Percentiles rank a stretch among this genome's conserved stretches.
Conservation (phyloP, 2,113 vertebrate genomes). For the Prunella himalayana region DNA sequence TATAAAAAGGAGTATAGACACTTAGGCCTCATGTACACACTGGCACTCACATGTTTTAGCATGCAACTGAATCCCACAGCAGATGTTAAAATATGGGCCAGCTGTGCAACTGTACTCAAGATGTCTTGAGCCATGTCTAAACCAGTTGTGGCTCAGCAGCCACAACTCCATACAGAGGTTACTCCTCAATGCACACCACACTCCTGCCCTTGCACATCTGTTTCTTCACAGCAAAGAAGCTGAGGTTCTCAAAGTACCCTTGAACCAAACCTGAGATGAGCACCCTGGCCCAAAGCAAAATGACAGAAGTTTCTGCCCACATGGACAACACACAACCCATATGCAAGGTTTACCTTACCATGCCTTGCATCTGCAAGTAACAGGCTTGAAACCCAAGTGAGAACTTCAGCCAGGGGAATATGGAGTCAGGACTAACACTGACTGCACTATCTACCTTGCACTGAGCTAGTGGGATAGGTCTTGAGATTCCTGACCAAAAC, state of each 20-base stretch:
- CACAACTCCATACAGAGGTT: neutral
- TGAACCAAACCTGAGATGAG: neutral
- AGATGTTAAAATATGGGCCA: neutral
- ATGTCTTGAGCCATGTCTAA: neutral
- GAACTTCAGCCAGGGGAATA: neutral
- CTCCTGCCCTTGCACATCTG: neutral
- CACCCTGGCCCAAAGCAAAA: neutral
- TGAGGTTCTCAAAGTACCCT: neutral
- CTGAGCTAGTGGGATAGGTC: neutral
- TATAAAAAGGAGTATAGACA: neutral
- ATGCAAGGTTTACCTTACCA: neutral
- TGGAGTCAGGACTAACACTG: neutral
- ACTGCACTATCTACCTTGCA: neutral
- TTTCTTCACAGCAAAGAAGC: neutral
- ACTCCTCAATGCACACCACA: neutral
- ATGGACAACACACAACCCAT: neutral
- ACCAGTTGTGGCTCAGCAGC: neutral
- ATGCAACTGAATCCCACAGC: neutral
- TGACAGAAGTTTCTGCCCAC: neutral
- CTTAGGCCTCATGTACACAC: neutral
- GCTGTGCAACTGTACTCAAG: neutral
- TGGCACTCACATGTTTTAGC: accelerated
- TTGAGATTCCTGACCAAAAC: neutral
- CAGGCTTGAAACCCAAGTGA: neutral
- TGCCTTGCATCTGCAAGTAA: neutral